Conservation (phyloP, 2,797 vertebrate genomes). For the Perodicticus potto region DNA sequence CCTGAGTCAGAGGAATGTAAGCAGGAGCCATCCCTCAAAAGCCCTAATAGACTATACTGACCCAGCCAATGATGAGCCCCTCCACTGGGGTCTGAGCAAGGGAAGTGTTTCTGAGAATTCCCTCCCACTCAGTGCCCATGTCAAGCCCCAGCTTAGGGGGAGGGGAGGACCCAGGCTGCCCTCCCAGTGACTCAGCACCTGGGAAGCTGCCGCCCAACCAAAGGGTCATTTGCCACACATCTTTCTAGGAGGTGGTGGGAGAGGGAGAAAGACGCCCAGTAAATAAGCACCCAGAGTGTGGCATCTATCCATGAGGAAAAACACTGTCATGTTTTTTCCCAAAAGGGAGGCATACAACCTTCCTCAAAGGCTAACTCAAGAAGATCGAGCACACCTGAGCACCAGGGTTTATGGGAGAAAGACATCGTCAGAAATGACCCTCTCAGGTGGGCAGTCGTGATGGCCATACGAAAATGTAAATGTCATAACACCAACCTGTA, state of each 20-base stretch:
- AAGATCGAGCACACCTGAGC: neutral
- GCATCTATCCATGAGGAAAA: neutral
- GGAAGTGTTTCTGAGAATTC: neutral
- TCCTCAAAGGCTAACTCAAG: neutral
- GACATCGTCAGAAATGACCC: neutral
- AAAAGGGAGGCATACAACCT: neutral
- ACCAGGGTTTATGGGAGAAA: neutral
- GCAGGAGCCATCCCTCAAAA: neutral
- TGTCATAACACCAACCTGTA: no score
- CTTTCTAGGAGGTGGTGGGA: neutral
- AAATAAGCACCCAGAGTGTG: neutral
- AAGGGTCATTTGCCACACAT: no score
- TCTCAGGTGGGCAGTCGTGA: neutral
- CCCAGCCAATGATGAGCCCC: neutral
- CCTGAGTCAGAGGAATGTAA: neutral
- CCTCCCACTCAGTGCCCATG: neutral
- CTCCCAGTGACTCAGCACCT: neutral
- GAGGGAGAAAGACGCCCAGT: neutral
- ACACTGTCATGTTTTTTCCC: neutral
- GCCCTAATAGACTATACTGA: no score
- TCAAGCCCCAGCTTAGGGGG: neutral
- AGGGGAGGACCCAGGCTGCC: neutral
- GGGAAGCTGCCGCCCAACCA: neutral
- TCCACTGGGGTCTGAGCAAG: accelerated
- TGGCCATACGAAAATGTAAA: neutral